Conservation (phyloP, 2,888 invertebrate species). For the Cotesia congregata region DNA sequence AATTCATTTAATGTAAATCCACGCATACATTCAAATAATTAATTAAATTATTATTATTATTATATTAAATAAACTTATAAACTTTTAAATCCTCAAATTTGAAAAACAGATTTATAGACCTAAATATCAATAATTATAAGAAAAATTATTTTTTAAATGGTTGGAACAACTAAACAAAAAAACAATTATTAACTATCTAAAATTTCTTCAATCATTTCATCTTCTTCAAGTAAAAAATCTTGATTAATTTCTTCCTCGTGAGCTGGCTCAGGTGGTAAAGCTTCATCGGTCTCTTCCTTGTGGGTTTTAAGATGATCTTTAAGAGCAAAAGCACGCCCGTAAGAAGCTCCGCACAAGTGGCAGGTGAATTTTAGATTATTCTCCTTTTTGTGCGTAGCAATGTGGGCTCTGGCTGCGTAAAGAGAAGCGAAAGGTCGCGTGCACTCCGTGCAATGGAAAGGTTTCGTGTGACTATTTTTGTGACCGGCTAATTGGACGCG, state of each 20-base stretch:
- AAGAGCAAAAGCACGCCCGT: constrained; percentile 82
- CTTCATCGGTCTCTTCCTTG: constrained; percentile 69
- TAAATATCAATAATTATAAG: too few species aligned
- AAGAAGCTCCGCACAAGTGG: constrained; percentile 81
- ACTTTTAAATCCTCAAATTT: too few species aligned
- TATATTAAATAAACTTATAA: too few species aligned
- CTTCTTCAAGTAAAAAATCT: constrained; percentile 59
- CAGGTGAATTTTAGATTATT: constrained; percentile 82
- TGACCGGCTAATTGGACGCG: constrained; percentile 85
- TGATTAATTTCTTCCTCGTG: constrained; percentile 64
- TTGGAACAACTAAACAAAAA: too few species aligned
- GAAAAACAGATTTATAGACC: too few species aligned
- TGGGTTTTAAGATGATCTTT: constrained; percentile 80
- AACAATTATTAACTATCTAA: constrained; percentile 9
- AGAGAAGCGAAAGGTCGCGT: constrained; percentile 82
- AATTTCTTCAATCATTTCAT: constrained; percentile 48
- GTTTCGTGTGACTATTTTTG: constrained; percentile 86
- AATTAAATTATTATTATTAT: too few species aligned
- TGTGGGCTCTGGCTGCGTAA: constrained; percentile 83
- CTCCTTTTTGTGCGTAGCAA: constrained; percentile 79
- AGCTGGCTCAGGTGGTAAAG: constrained; percentile 63
- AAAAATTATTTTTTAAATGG: too few species aligned
- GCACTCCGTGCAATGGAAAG: constrained; percentile 83
- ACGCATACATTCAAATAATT: too few species aligned
- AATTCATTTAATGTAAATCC: too few species aligned